Evolutionary conservation across 1,140 invertebrate genomes (phyloP).

Genomic region (Chelonus insularis): DNA sequence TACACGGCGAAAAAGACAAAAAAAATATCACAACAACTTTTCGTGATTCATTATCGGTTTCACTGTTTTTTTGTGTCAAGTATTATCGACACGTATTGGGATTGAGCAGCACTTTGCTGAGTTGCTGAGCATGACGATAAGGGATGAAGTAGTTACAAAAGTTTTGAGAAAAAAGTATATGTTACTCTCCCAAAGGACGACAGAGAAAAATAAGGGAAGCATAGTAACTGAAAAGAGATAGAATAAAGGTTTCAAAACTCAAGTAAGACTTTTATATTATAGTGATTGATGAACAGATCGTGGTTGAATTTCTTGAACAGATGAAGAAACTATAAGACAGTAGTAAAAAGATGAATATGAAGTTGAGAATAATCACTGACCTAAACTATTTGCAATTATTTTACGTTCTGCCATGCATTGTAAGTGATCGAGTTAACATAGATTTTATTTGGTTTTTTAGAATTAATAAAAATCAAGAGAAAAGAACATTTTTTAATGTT

Average conservation of each 20-base stretch:
- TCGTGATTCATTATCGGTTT: background rate
- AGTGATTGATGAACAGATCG: conserved; percentile 12
- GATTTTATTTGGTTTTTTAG: no score
- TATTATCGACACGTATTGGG: conserved; percentile 1
- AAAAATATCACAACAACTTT: background rate
- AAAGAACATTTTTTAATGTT: no score
- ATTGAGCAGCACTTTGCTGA: background rate
- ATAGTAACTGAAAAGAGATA: background rate
- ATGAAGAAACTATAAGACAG: background rate
- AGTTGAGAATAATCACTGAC: background rate
- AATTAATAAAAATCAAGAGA: no score
- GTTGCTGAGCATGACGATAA: background rate
- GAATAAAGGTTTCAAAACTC: conserved; percentile 16
- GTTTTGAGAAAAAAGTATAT: conserved; percentile 16
- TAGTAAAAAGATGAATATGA: background rate
- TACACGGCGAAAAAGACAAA: background rate
- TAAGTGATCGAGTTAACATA: no score
- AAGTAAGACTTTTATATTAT: conserved; percentile 9
- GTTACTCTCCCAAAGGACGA: conserved; percentile 22
- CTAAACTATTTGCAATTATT: no score
- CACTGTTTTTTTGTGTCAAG: background rate
- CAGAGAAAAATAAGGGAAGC: conserved; percentile 5
- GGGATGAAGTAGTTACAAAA: conserved; percentile 7
- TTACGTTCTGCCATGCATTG: no score
- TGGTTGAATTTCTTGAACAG: background rate